These are phyloP conservation scores for Melanitta fusca DNA, from an alignment of 2,797 vertebrate genomes.

Conservation along the genomic window DNA sequence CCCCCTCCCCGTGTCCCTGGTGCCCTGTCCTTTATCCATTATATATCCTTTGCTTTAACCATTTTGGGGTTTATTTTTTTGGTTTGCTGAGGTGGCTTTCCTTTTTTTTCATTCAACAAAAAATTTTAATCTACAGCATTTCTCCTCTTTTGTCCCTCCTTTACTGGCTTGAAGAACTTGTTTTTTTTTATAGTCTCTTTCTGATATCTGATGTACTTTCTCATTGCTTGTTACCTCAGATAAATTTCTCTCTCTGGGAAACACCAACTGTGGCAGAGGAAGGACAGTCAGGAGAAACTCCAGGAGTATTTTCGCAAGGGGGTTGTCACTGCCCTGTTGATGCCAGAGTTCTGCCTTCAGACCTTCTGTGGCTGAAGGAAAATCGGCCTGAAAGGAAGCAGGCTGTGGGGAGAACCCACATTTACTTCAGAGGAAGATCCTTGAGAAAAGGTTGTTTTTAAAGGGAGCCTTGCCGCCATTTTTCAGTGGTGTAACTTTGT, in stretches of 20 bases:
- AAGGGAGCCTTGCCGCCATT: background rate
- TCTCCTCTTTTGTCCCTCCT: background rate
- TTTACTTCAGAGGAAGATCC: rapidly evolving
- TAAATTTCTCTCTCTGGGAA: background rate
- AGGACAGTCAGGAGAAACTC: background rate
- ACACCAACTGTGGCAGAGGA: background rate
- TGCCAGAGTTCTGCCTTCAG: background rate
- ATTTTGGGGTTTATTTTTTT: background rate
- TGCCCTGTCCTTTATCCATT: background rate
- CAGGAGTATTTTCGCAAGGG: background rate
- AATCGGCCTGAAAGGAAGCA: background rate
- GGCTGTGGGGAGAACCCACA: background rate
- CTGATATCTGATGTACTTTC: background rate
- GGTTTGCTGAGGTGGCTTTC: background rate
- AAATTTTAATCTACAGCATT: background rate
- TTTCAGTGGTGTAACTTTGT: background rate
- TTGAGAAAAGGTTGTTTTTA: background rate
- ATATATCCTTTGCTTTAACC: too few species aligned
- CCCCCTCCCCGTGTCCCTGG: rapidly evolving
- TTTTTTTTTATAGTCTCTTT: background rate
- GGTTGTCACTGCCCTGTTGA: background rate
- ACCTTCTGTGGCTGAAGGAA: background rate
- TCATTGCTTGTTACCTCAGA: background rate
- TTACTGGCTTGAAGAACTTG: background rate
- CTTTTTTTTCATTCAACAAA: background rate